Conservation (phyloP, 2,113 vertebrate genomes). For the Chaetodon trifascialis region DNA sequence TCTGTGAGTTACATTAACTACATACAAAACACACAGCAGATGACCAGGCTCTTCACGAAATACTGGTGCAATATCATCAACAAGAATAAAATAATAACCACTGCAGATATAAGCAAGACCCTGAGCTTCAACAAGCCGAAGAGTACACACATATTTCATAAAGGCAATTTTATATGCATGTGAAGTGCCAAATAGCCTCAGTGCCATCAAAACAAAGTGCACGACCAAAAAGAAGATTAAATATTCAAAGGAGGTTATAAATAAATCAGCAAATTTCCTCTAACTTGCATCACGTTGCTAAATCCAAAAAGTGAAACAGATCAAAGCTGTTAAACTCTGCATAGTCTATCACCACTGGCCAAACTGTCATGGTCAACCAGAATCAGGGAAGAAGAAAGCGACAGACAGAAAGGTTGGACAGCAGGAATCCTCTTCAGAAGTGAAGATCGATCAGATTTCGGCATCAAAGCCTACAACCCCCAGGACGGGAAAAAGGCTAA, state of each 20-base stretch:
- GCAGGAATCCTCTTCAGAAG: constrained; percentile 10
- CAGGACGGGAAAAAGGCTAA: not conserved
- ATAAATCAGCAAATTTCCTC: constrained; percentile 46
- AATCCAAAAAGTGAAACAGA: constrained; percentile 1
- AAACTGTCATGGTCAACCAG: not conserved
- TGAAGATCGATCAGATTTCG: constrained; percentile 4
- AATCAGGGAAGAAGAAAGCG: not conserved
- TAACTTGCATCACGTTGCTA: constrained; percentile 41
- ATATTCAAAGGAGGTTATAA: constrained; percentile 45
- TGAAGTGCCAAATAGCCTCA: constrained; percentile 26
- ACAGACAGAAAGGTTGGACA: not conserved
- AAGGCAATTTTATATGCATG: not conserved
- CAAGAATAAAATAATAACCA: constrained; percentile 2
- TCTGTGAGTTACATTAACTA: not conserved
- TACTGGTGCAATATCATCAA: not conserved
- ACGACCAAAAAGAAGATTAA: constrained; percentile 9
- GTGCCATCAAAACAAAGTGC: constrained; percentile 24
- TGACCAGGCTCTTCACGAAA: not conserved
- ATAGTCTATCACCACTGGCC: not conserved
- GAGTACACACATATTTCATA: constrained; percentile 1
- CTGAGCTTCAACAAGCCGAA: not conserved
- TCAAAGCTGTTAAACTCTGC: constrained; percentile 24
- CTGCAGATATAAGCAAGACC: not conserved
- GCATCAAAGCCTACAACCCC: not conserved
- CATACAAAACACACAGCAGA: not conserved